Evolutionary conservation across 2,888 invertebrate genomes (phyloP).

Genomic region (Leptopilina syphax): DNA sequence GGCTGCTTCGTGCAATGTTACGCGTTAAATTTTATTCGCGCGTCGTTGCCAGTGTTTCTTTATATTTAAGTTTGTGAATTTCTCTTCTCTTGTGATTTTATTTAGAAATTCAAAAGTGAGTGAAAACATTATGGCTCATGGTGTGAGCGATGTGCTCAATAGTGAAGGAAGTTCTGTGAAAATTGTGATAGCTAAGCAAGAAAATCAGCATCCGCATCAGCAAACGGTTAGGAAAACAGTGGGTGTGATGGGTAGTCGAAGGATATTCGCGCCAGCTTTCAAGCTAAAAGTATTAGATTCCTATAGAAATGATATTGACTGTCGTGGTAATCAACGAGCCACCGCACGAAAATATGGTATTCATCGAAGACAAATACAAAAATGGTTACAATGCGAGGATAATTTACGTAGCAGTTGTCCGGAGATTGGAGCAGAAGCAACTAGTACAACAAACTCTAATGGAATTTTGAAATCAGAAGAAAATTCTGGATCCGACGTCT

Average conservation of each 20-base stretch:
- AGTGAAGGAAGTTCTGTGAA: slow-evolving; percentile 70
- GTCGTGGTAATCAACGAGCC: slow-evolving; percentile 92
- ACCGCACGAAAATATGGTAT: slow-evolving; percentile 94
- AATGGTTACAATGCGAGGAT: slow-evolving; percentile 92
- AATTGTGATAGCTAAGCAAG: slow-evolving; percentile 66
- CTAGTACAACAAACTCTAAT: slow-evolving; percentile 51
- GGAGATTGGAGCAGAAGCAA: slow-evolving; percentile 65
- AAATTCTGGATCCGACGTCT: slow-evolving; percentile 60
- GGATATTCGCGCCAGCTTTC: slow-evolving; percentile 93
- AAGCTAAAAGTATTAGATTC: slow-evolving; percentile 93
- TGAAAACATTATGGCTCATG: slow-evolving; percentile 79
- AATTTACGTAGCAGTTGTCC: slow-evolving; percentile 86
- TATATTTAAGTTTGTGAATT: slow-evolving; percentile 55
- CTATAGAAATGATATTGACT: slow-evolving; percentile 90
- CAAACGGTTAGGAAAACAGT: slow-evolving; percentile 67
- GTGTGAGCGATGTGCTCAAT: slow-evolving; percentile 78
- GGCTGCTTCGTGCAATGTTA: slow-evolving; percentile 75
- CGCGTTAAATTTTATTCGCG: slow-evolving; percentile 71
- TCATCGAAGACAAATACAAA: slow-evolving; percentile 92
- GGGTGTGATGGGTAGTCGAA: slow-evolving; percentile 85
- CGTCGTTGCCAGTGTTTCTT: slow-evolving; percentile 64
- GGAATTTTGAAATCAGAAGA: slow-evolving; percentile 72
- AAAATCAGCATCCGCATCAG: slow-evolving; percentile 68
- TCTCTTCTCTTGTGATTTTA: not conserved
- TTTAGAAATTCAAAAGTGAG: slow-evolving; percentile 40